Evolutionary conservation across 2,113 vertebrate species (phyloP), one percentile per base, ranked within the genome.

Genomic region (Rafetus swinhoei): DNA sequence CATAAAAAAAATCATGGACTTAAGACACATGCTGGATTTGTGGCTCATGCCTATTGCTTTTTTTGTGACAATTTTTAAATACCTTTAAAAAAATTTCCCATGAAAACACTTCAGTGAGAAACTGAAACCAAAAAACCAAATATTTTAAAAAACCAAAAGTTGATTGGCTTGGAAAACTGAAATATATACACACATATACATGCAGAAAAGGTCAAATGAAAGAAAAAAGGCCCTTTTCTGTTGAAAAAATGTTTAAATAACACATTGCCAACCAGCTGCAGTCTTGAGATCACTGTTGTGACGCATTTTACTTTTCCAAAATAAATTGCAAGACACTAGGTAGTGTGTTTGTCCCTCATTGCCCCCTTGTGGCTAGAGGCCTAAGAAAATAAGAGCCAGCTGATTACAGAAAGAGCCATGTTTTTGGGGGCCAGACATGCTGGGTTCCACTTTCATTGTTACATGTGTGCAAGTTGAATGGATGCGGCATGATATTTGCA

Each of bases 151-250:
- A 95, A 52, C n/a, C 29, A 52, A 15, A 77, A 82, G 74, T 80
- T 72, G 86, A 84, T 84, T 22, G 11, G 29, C 11, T 82, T 83
- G 32, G 84, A 15, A 85, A 62, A 79, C 83, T 56, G 59, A 2
- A 12, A 8, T 45, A 45, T 45, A 45, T 45, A 45, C 45, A 45
- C 45, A 9, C 4, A 27, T 4, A 25, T 3, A 1, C 3, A 21
- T 45, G 45, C 35, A 59, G 16, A 29, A 56, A 9, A 50, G 90
- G 56, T 77, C 7, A 57, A 62, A 24, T 0, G 0, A 86, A 92
- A 57, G 19, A 52, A 1, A 1, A 45, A 54, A 13, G 5, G 19
- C 27, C 8, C 14, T 55, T 55, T 55, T 77, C 39, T 77, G 9
- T 77, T 45, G 39, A 50, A 50, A 77, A 24, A 45, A 45, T 12